These are phyloP conservation scores for Furcula furcula DNA, from an alignment of 2,888 invertebrate species.

Conservation along the genomic window DNA sequence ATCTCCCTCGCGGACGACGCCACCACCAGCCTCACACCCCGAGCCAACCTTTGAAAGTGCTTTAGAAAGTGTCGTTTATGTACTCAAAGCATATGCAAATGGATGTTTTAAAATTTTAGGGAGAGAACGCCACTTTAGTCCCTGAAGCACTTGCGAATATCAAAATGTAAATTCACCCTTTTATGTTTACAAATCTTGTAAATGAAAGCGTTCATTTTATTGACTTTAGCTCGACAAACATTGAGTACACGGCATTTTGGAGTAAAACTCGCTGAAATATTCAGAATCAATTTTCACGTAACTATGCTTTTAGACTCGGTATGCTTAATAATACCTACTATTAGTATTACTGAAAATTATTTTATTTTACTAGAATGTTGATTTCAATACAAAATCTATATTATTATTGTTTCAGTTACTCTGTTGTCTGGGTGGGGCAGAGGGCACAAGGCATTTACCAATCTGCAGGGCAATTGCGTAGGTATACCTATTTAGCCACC, in stretches of 20 bases:
- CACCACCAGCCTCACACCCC: conserved; percentile 18
- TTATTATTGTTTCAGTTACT: no score
- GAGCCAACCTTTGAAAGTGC: conserved; percentile 55
- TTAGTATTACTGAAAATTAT: no score
- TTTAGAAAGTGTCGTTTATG: conserved; percentile 80
- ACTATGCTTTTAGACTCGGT: conserved; percentile 2
- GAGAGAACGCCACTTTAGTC: conserved; percentile 77
- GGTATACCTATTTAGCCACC: no score
- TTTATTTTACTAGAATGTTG: no score
- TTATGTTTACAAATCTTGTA: conserved; percentile 80
- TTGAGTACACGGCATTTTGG: conserved; percentile 36
- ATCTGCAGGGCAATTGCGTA: no score
- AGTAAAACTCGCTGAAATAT: conserved; percentile 24
- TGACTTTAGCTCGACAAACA: conserved; percentile 59
- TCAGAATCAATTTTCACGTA: conserved; percentile 24
- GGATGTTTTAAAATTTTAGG: conserved; percentile 81
- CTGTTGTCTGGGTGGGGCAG: no score
- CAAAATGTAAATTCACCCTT: conserved; percentile 82
- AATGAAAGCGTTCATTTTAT: conserved; percentile 79
- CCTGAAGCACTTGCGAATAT: conserved; percentile 78
- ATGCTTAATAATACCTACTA: not conserved
- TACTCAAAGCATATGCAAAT: conserved; percentile 82
- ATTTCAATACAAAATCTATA: no score
- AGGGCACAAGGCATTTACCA: no score
- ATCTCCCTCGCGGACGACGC: no score